Conservation (phyloP, 2,113 vertebrate species). For the Narcine bancroftii region DNA sequence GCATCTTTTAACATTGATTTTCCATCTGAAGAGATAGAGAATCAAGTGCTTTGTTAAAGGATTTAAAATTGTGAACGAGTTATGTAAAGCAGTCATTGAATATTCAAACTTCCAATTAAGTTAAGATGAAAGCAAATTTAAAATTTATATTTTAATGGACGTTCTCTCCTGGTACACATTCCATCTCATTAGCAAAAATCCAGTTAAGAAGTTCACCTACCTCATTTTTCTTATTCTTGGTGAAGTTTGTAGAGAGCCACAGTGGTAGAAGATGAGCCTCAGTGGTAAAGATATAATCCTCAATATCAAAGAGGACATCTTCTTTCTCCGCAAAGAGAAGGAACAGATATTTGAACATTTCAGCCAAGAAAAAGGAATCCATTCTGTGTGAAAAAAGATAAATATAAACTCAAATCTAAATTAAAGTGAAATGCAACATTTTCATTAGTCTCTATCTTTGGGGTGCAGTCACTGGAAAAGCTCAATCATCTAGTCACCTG, state of each 20-base stretch:
- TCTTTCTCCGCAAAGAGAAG: constrained; percentile 85
- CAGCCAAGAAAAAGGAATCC: constrained; percentile 96
- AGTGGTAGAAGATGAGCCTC: constrained; percentile 95
- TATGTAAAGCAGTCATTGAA: not conserved
- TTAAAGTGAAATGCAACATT: not conserved
- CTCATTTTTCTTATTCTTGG: constrained; percentile 52
- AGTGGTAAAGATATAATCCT: constrained; percentile 96
- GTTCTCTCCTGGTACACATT: not conserved
- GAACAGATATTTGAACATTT: constrained; percentile 98
- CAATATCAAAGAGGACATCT: constrained; percentile 87
- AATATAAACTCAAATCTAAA: constrained; percentile 39
- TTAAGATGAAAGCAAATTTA: not conserved
- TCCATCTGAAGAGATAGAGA: not conserved
- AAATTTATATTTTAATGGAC: not conserved
- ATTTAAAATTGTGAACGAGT: not conserved
- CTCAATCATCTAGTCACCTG: not conserved
- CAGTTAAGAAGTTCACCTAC: constrained; percentile 48
- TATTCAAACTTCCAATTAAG: not conserved
- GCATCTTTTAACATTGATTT: not conserved
- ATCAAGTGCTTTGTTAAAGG: not conserved
- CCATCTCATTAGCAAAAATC: not conserved
- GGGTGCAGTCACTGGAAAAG: not conserved
- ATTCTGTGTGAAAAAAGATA: constrained; percentile 62
- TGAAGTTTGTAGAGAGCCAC: constrained; percentile 80
- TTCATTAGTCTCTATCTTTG: not conserved